These are phyloP conservation scores for Limosa lapponica DNA, from an alignment of 2,797 vertebrate species.

Conservation along the genomic window DNA sequence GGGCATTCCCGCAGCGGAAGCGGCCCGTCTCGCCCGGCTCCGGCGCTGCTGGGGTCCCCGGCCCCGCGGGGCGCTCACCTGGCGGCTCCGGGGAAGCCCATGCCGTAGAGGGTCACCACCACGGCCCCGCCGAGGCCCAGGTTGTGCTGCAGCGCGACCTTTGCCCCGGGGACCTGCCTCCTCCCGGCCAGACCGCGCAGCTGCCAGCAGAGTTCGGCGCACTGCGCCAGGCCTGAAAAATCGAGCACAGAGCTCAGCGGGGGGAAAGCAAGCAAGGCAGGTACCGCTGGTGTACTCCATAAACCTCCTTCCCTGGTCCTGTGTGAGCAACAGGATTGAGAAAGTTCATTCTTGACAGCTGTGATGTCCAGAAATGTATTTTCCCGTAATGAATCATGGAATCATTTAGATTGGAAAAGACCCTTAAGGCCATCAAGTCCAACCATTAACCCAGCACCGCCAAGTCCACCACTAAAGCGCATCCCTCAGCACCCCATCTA, in stretches of 20 bases:
- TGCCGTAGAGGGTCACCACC: constrained; percentile 89
- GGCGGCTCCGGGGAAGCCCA: constrained; percentile 85
- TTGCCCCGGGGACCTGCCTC: constrained; percentile 90
- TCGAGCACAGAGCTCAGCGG: constrained; percentile 62
- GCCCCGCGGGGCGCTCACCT: not conserved
- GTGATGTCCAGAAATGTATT: not conserved
- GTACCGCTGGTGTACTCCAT: fast-evolving
- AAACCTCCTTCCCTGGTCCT: not conserved
- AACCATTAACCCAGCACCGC: not conserved
- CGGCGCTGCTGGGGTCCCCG: not conserved
- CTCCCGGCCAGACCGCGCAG: constrained; percentile 89
- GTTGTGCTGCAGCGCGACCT: constrained; percentile 94
- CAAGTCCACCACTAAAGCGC: not conserved
- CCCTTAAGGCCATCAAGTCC: not conserved
- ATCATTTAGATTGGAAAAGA: not conserved
- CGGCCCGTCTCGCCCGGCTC: fast-evolving
- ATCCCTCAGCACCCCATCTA: not conserved
- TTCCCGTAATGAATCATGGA: not conserved
- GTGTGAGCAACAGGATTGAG: not conserved
- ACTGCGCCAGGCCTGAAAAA: constrained; percentile 93
- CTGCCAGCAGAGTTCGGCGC: constrained; percentile 97
- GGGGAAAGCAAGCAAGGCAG: fast-evolving
- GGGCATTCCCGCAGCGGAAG: fast-evolving
- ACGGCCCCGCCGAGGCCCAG: constrained; percentile 92
- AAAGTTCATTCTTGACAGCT: not conserved